Base-by-base conservation (phyloP, 2,888 invertebrate species). In the Branchinecta sandiegonensis region DNA sequence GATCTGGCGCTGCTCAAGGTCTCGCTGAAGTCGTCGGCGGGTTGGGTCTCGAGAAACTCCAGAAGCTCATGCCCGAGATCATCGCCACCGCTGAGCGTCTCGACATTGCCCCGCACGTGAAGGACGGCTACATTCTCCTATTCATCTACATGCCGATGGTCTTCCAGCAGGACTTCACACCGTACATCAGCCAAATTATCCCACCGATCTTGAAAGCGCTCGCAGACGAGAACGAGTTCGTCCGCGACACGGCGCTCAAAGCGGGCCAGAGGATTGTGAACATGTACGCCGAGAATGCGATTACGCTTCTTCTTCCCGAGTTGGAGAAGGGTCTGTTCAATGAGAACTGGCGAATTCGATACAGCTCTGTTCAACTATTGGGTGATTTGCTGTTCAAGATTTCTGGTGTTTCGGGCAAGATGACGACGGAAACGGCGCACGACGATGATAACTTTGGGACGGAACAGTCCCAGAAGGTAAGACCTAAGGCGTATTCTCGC, bases 91-190 rank as follows among this genome's bases (percentile, higher is more conserved):
- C 95, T 0, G 93, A 94, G 77, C 84, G 94, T 70, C 86, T 87
- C 1, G 94, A 94, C 78, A 91, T 94, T 74, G 91, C 94, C 8
- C 91, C 99, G 0, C 94, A 95, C 79, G 96, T 99, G 2, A 92
- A 97, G 76, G 99, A 99, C 80, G 99, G 99, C 65, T 99, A 99
- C 81, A 95, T 99, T 71, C 95, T 99, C 94, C 94, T 99, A 93
- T 99, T 96, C 79, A 97, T 99, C 76, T 99, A 97, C 80, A 90
- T 99, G 87, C 99, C 99, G 4, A 88, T 89, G 71, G 94, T 95
- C 12, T 97, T 99, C 80, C 93, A 92, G 8, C 86, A 88, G 72
- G 92, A 94, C 77, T 99, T 99, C 80, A 88, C 90, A 1, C 91
- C 90, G 0, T 99, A 96, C 80, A 90, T 96, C 75, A 90, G 95